Evolutionary conservation across 2,888 invertebrate species (phyloP), one percentile per base, ranked within the genome.

Genomic region (Operophtera brumata): DNA sequence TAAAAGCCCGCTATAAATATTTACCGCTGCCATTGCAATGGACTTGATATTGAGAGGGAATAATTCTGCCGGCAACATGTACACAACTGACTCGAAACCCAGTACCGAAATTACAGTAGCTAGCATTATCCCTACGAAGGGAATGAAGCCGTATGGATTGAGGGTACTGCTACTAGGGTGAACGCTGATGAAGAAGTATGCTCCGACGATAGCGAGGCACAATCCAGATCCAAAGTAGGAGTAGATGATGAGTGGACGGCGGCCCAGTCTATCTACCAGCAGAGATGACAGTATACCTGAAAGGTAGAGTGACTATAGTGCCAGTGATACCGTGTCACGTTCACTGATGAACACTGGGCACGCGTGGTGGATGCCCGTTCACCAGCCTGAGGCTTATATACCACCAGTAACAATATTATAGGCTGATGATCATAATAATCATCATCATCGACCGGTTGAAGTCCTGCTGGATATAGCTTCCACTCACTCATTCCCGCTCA

Each of bases 41-140:
- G 91, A 88, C 67, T 92, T 92, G 0, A 92, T 87, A 60, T 91
- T 92, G 1, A 92, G 78, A 0, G 92, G 91, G 56, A 92, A 92
- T 7, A 92, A 73, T 69, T 92, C 92, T 0, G 91, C 91, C 12
- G 91, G 79, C 52, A 92, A 82, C 54, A 88, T 75, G 46, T 83
- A 84, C 0, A 84, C 75, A n/a, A 92, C 64, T 0, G 91, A 89
- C 44, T 86, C 88, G 40, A 88, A 82, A 0, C 92, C 93, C 25
- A 86, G 14, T 9, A 75, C 74, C 0, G 81, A 71, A 0, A 79
- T 64, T 0, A 84, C 67, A 9, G 69, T 74, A 0, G 76, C 71
- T 1, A 72, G 6, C 7, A 82, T 70, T n/a, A 92, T 78, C 0
- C 90, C 90, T 1, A 85, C 73, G 11, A 91, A 85, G 0, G 82